A percentile compares a stretch with the other conserved stretches of the same genome.
phyloP scores from a whole-genome alignment of 1,140 invertebrate genomes.

The Charaxes varanes region DNA sequence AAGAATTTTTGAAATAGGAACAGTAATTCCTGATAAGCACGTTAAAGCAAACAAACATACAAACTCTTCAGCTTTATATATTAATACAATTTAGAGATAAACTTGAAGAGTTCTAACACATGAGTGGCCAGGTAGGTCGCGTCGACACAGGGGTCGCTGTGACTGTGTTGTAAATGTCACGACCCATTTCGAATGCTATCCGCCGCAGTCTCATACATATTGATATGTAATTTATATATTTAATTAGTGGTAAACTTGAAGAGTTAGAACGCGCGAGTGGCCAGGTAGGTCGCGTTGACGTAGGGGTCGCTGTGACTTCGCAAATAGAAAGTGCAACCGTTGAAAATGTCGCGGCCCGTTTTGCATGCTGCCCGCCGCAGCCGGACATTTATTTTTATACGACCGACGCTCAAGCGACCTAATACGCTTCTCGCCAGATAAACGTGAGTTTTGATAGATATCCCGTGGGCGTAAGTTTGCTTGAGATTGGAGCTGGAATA shows the following conservation, averaged over 20 bases:
- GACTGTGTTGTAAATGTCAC: constrained; percentile 53
- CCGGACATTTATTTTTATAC: constrained; percentile 52
- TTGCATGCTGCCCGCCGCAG: constrained; percentile 31
- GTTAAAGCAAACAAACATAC: too few species aligned
- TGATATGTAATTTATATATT: too few species aligned
- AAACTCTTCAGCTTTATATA: too few species aligned
- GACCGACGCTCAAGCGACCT: constrained; percentile 34
- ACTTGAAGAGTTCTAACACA: constrained; percentile 1
- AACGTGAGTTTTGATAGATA: constrained; percentile 50
- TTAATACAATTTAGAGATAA: too few species aligned
- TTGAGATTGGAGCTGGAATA: background rate
- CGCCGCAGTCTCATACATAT: too few species aligned
- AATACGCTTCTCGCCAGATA: constrained; percentile 39
- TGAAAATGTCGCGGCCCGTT: constrained; percentile 52
- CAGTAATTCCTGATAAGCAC: too few species aligned
- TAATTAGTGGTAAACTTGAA: background rate
- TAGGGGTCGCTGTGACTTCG: constrained; percentile 19
- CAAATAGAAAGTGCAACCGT: constrained; percentile 58
- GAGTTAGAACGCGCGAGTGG: constrained; percentile 7
- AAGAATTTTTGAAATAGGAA: too few species aligned
- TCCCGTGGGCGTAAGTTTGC: constrained; percentile 16
- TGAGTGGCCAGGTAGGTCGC: constrained; percentile 12
- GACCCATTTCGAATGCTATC: constrained; percentile 28
- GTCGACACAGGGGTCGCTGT: constrained; percentile 5
- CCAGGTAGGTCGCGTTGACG: constrained; percentile 6